Evolutionary conservation across 2,888 invertebrate genomes (phyloP), one percentile per base, ranked within the genome.

Genomic region (Stenotaenia linearis): DNA sequence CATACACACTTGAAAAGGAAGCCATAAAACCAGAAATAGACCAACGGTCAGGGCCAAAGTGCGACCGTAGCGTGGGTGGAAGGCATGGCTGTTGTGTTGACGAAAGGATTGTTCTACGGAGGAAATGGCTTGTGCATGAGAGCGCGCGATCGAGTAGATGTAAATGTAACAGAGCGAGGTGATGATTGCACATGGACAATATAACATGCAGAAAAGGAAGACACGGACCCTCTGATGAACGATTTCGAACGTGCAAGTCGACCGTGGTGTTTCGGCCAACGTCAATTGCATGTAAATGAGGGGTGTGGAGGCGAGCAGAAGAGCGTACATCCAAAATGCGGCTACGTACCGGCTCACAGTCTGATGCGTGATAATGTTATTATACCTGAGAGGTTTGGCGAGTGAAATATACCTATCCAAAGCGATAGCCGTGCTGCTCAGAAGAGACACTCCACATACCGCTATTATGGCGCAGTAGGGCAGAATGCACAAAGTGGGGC

Each of bases 41-140:
- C 90, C 90, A 12, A 90, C 88, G n/a, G 91, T 90, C 80, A 90
- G 87, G 5, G 90, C 90, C 80, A 91, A 85, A 0, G 90, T 91
- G 81, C 90, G 87, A 21, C 90, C 90, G 84, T 91, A 91, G 79
- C 90, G 87, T 18, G 79, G 79, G 50, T 80, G 80, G 35, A 37
- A 77, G n/a, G 90, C 89, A 21, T 83, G 81, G 9, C 15, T 7
- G 12, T n/a, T 6, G 75, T 83, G 83, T 75, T 84, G 82, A 83
- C 88, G 85, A 80, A 90, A 86, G 23, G 90, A 89, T 79, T 89
- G 87, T 82, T 91, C 89, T 23, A 90, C 89, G 50, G 89, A 90
- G 82, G 89, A 90, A 82, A 91, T 91, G 50, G 90, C 90, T 75
- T 89, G 86, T 15, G 90, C 90, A 83, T 91, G 91, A 80, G 89